Percentiles rank a stretch among this genome's conserved stretches.
These are phyloP conservation scores for Anodontia alba DNA, from an alignment of 2,888 invertebrate genomes.

Conservation along the genomic window DNA sequence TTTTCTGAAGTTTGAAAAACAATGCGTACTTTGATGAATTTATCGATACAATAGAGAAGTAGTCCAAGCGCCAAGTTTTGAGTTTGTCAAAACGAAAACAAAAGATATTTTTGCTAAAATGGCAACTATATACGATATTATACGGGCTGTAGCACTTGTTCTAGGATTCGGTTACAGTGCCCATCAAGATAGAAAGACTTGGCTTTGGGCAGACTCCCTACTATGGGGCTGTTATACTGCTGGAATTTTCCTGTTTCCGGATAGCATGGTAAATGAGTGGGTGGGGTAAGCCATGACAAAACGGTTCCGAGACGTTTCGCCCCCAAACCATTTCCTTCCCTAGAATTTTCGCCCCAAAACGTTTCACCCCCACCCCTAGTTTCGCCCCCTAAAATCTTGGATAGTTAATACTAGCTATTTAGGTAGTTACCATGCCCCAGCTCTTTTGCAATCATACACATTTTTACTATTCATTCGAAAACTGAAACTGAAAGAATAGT, in stretches of 20 bases:
- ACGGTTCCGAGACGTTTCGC: too few species aligned
- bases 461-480: too few species aligned
- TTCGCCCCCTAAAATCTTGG: too few species aligned
- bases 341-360: too few species aligned
- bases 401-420: too few species aligned
- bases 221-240: conserved; percentile 57
- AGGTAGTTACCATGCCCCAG: too few species aligned
- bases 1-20: background rate
- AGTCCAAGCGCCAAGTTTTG: conserved; percentile 11
- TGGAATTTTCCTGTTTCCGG: conserved; percentile 61
- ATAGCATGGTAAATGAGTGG: conserved; percentile 31
- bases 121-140: conserved; percentile 51
- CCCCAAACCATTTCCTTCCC: too few species aligned
- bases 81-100: conserved; percentile 13
- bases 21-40: background rate
- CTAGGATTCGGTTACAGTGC: conserved; percentile 55
- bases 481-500: too few species aligned
- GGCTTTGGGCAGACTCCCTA: conserved; percentile 59
- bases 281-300: background rate
- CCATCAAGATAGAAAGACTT: conserved; percentile 57
- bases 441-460: too few species aligned
- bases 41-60: background rate
- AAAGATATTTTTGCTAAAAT: conserved; percentile 31
- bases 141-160: conserved; percentile 55
- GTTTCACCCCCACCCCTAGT: too few species aligned